phyloP scores from a whole-genome alignment of 1,140 invertebrate genomes.

The Scaptomyza montana region DNA sequence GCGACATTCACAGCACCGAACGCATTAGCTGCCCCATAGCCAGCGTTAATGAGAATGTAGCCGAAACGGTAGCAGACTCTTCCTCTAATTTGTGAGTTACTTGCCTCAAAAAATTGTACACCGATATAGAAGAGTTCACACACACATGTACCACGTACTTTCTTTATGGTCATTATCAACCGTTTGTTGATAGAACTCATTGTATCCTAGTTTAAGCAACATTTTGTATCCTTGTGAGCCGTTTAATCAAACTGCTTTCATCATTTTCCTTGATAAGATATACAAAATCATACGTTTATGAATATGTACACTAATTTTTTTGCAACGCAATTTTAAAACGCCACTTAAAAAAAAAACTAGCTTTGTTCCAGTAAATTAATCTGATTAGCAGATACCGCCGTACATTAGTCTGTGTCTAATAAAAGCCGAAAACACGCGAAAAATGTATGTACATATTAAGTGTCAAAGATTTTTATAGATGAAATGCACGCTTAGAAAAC shows the following conservation, averaged over 20 bases:
- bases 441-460: too few species aligned
- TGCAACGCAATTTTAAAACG: neutral
- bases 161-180: slow-evolving; percentile 3
- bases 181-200: neutral
- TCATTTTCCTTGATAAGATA: neutral
- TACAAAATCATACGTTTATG: neutral
- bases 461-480: too few species aligned
- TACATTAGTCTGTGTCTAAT: too few species aligned
- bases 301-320: too few species aligned
- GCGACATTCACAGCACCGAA: slow-evolving; percentile 30
- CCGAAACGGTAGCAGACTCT: slow-evolving; percentile 77
- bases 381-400: neutral
- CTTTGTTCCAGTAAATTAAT: too few species aligned
- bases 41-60: slow-evolving; percentile 52
- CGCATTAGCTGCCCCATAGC: slow-evolving; percentile 17
- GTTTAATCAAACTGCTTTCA: neutral
- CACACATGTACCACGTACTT: neutral
- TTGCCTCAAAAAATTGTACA: slow-evolving; percentile 12
- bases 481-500: too few species aligned
- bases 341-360: too few species aligned
- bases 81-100: slow-evolving; percentile 70
- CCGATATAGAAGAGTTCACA: neutral
- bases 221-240: neutral
- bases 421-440: too few species aligned
- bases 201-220: neutral